Conservation (phyloP, 2,797 vertebrate genomes). For the Xerus rutilus region DNA sequence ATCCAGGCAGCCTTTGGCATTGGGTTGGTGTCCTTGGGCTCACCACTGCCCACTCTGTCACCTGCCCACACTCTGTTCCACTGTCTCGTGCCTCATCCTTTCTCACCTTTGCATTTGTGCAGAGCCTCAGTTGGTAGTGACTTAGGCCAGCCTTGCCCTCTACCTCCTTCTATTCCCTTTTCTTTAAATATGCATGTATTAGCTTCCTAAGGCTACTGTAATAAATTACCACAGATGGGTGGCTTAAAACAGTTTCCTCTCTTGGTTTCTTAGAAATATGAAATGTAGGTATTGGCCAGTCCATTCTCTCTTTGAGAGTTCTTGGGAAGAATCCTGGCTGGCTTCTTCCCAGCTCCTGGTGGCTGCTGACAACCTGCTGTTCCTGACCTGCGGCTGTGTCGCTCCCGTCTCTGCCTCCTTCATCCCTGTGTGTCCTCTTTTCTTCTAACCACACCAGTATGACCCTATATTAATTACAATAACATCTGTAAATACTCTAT, state of each 20-base stretch:
- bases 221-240: neutral
- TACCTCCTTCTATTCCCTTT: neutral
- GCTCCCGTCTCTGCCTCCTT: neutral
- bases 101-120: neutral
- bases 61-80: neutral
- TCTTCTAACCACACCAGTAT: neutral
- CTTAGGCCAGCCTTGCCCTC: neutral
- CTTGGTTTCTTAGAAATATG: neutral
- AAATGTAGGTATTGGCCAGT: neutral
- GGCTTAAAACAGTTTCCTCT: neutral
- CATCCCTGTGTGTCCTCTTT: neutral
- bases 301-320: rapidly evolving
- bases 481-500: neutral
- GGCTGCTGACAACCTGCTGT: rapidly evolving
- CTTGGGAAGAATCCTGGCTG: no score
- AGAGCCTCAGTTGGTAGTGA: neutral
- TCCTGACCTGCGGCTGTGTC: rapidly evolving
- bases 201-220: neutral
- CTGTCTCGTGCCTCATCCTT: rapidly evolving
- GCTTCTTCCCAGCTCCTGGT: rapidly evolving
- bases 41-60: neutral
- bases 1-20: neutral
- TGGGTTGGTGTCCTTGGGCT: no score
- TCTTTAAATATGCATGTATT: rapidly evolving
- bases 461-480: neutral